Percentiles rank a stretch among this genome's conserved stretches.
Evolutionary conservation across 2,888 invertebrate species (phyloP).

Genomic region (Polydrusus pterygomalis): DNA sequence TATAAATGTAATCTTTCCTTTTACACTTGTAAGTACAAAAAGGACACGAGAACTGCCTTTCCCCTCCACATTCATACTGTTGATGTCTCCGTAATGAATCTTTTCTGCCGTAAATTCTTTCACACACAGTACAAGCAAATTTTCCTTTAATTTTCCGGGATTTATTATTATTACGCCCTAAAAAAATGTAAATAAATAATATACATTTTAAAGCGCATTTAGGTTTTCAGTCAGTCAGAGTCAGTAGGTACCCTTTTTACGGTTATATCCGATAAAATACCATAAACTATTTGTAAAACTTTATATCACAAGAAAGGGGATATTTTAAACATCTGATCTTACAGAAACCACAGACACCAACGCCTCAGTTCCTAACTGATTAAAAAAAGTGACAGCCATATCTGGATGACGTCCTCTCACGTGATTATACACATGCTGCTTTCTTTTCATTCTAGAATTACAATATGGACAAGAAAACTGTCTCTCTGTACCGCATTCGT

Average conservation of each 20-base stretch:
- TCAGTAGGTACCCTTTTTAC: no score
- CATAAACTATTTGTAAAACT: no score
- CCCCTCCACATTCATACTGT: constrained; percentile 65
- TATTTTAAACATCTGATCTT: not conserved
- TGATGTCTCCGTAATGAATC: constrained; percentile 69
- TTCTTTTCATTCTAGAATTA: constrained; percentile 79
- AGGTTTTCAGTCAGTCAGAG: no score
- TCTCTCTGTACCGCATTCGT: constrained; percentile 84
- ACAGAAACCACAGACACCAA: not conserved
- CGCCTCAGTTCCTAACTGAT: not conserved
- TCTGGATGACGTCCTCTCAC: constrained; percentile 64
- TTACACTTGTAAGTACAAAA: constrained; percentile 77
- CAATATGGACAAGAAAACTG: constrained; percentile 82
- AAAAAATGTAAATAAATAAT: no score
- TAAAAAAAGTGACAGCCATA: not conserved
- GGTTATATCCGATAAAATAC: no score
- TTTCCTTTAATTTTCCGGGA: not conserved
- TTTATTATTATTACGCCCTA: no score
- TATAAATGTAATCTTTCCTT: constrained; percentile 78
- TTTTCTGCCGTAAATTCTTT: constrained; percentile 86
- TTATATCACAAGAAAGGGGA: no score
- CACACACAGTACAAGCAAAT: constrained; percentile 79
- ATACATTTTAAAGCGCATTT: no score
- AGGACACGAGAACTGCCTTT: constrained; percentile 72
- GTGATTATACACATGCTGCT: constrained; percentile 76